Evolutionary conservation across 2,888 invertebrate species (phyloP).

Genomic region (Atherix ibis): DNA sequence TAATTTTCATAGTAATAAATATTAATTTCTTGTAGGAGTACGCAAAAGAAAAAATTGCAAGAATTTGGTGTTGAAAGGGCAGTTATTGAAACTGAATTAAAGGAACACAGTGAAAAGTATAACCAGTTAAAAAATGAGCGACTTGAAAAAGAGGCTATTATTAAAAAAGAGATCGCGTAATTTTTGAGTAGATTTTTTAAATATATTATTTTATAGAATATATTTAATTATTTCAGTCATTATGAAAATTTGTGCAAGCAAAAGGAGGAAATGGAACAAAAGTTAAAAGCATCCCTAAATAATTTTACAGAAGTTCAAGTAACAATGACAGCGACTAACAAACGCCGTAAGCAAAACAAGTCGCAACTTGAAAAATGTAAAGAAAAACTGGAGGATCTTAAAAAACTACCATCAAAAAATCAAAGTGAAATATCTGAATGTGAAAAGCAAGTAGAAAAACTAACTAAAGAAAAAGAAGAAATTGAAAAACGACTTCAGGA

Average conservation of each 20-base stretch:
- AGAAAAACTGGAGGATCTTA: constrained; percentile 48
- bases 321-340: constrained; percentile 50
- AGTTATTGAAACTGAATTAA: constrained; percentile 41
- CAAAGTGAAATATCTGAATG: constrained; percentile 50
- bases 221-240: constrained; percentile 26
- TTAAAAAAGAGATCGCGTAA: constrained; percentile 27
- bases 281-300: constrained; percentile 46
- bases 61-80: constrained; percentile 45
- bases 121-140: constrained; percentile 30
- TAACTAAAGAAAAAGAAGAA: constrained; percentile 39
- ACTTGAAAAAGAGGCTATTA: constrained; percentile 30
- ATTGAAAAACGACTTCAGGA: constrained; percentile 46
- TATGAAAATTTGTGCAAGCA: constrained; percentile 39
- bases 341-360: constrained; percentile 58
- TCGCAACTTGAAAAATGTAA: constrained; percentile 48
- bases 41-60: constrained; percentile 40
- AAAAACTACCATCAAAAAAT: constrained; percentile 56
- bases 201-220: too few relatives aligned
- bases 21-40: constrained; percentile 30
- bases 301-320: constrained; percentile 48
- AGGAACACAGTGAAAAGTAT: constrained; percentile 25
- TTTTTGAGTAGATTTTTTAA: too few relatives aligned
- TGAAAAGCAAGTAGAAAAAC: constrained; percentile 38
- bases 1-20: background rate
- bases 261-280: constrained; percentile 43